Conservation (phyloP, 2,888 invertebrate genomes). For the Athalia cordata region DNA sequence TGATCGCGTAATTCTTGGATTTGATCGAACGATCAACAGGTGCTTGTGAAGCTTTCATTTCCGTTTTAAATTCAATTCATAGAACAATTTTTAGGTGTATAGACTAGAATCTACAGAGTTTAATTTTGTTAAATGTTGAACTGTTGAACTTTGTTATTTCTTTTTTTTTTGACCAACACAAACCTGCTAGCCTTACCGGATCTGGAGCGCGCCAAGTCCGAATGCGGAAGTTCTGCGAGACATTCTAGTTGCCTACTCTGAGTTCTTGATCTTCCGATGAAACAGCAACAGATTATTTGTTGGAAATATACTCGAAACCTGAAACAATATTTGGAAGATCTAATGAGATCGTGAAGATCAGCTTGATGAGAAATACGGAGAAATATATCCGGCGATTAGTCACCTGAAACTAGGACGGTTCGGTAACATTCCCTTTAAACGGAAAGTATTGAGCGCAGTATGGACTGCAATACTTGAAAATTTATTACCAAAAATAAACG, state of each 20-base stretch:
- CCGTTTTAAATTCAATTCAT: not conserved
- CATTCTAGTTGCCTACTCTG: conserved; percentile 72
- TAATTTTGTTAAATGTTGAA: not conserved
- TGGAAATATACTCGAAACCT: conserved; percentile 72
- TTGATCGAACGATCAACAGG: not conserved
- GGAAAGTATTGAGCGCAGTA: not conserved
- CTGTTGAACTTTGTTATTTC: not conserved
- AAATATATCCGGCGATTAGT: not conserved
- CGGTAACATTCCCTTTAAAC: not conserved
- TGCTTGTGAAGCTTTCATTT: conserved; percentile 11
- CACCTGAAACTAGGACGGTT: not conserved
- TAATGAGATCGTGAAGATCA: not conserved
- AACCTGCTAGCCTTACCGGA: conserved; percentile 55
- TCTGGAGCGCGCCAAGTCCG: conserved; percentile 56
- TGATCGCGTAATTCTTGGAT: not conserved
- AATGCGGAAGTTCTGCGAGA: conserved; percentile 56
- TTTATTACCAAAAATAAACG: not conserved
- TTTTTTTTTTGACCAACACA: not conserved
- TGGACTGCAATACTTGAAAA: not conserved
- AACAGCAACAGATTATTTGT: conserved; percentile 66
- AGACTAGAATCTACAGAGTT: not conserved
- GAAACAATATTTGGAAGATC: conserved; percentile 46
- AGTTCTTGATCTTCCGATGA: conserved; percentile 77
- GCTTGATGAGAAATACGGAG: no score
- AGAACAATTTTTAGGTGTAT: not conserved